Evolutionary conservation across 2,113 vertebrate species (phyloP).

Genomic region (Anoplopoma fimbria): DNA sequence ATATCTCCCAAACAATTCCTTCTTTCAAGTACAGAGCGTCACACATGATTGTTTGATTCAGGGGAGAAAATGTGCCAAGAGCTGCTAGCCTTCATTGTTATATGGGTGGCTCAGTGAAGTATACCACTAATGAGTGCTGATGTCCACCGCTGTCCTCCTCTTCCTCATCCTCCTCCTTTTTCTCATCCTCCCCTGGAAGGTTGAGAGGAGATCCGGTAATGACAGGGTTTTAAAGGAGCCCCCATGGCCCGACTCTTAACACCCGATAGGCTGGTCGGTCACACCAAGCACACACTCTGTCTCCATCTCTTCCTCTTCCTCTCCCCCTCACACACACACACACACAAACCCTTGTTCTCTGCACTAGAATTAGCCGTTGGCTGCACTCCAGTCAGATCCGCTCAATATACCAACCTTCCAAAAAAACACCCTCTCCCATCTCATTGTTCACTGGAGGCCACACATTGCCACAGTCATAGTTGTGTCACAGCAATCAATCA

Average conservation of each 20-base stretch:
- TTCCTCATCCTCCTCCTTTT: background rate
- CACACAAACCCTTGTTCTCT: slow-evolving; percentile 33
- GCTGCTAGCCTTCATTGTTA: slow-evolving; percentile 27
- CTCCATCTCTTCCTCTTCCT: background rate
- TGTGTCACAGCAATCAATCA: slow-evolving; percentile 78
- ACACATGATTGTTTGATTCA: slow-evolving; percentile 7
- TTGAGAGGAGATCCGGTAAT: slow-evolving; percentile 32
- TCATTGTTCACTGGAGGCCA: slow-evolving; percentile 65
- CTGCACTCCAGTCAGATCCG: slow-evolving; percentile 69
- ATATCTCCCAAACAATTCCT: slow-evolving; percentile 5
- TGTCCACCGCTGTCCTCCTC: slow-evolving; percentile 19
- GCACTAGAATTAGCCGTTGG: slow-evolving; percentile 69
- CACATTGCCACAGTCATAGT: slow-evolving; percentile 67
- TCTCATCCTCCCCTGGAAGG: slow-evolving; percentile 12
- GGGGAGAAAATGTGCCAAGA: slow-evolving; percentile 19
- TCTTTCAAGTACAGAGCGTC: background rate
- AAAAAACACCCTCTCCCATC: slow-evolving; percentile 65
- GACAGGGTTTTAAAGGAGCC: slow-evolving; percentile 57
- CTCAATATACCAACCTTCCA: slow-evolving; percentile 73
- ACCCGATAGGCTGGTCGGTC: slow-evolving; percentile 43
- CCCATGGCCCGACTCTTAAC: slow-evolving; percentile 48
- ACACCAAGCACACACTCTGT: slow-evolving; percentile 10
- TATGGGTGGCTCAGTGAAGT: slow-evolving; percentile 7
- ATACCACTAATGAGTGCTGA: slow-evolving; percentile 32
- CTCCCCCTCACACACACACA: background rate